Evolutionary conservation across 2,113 vertebrate genomes (phyloP).

Genomic region (Centropristis striata): DNA sequence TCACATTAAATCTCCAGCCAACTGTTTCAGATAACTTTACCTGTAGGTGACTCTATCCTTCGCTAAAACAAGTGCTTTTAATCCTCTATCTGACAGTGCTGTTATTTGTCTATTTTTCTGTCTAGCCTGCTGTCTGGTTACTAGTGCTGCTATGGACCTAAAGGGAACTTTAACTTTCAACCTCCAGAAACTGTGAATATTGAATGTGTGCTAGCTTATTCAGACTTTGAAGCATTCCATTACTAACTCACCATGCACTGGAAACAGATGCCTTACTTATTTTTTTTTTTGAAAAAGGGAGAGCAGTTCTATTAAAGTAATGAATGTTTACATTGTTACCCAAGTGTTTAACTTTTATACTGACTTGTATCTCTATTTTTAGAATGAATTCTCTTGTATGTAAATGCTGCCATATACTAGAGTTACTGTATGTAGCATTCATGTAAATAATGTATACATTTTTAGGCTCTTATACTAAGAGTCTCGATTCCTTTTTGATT

Average conservation of each 20-base stretch:
- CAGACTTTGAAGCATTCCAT: slow-evolving; percentile 27
- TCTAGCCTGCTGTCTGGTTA: slow-evolving; percentile 26
- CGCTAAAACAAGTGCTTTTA: slow-evolving; percentile 5
- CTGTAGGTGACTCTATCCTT: neutral
- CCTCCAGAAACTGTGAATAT: slow-evolving; percentile 13
- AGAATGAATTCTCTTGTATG: slow-evolving; percentile 67
- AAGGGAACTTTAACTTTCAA: slow-evolving; percentile 38
- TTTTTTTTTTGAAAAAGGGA: slow-evolving; percentile 21
- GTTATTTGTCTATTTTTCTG: neutral
- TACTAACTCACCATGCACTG: slow-evolving; percentile 53
- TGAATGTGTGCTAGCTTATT: slow-evolving; percentile 39
- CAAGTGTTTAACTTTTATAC: slow-evolving; percentile 71
- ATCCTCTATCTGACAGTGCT: slow-evolving; percentile 15
- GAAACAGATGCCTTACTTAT: slow-evolving; percentile 18
- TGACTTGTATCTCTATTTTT: slow-evolving; percentile 62
- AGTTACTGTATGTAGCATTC: slow-evolving; percentile 58
- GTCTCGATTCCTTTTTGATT: slow-evolving; percentile 65
- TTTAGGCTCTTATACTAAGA: slow-evolving; percentile 82
- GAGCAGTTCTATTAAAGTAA: slow-evolving; percentile 64
- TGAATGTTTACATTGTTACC: slow-evolving; percentile 82
- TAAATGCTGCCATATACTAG: slow-evolving; percentile 74
- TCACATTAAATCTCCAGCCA: slow-evolving; percentile 14
- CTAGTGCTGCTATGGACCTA: slow-evolving; percentile 72
- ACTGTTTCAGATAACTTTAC: neutral
- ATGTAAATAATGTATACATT: slow-evolving; percentile 81